A percentile compares a stretch with the other conserved stretches of the same genome.
phyloP scores from a whole-genome alignment of 2,797 vertebrate genomes.

The Moxostoma hubbsi region DNA sequence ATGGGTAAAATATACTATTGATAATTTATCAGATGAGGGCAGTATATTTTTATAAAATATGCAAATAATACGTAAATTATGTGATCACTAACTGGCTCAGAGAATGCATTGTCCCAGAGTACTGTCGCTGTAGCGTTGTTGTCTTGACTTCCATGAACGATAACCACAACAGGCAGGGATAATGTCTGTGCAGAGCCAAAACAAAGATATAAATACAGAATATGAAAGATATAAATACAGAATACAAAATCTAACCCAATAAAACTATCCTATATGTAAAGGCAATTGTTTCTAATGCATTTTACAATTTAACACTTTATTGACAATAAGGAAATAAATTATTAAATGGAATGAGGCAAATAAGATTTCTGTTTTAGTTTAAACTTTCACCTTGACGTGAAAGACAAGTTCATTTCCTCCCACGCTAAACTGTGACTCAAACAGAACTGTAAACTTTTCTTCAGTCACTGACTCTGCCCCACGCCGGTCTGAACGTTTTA shows the following conservation, averaged over 20 bases:
- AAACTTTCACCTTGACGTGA: constrained; percentile 87
- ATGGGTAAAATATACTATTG: neutral
- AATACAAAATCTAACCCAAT: neutral
- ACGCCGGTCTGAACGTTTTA: constrained; percentile 92
- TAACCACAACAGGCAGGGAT: constrained; percentile 94
- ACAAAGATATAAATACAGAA: too few relatives aligned
- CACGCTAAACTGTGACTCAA: constrained; percentile 95
- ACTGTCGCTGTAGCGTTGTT: constrained; percentile 95
- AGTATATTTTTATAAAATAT: neutral
- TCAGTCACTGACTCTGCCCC: constrained; percentile 95
- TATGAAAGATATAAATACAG: neutral
- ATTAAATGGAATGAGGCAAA: neutral
- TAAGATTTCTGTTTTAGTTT: neutral
- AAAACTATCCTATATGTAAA: too few relatives aligned
- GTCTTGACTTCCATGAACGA: constrained; percentile 96
- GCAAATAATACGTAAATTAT: constrained; percentile 2
- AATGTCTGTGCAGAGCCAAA: constrained; percentile 77
- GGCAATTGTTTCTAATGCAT: too few relatives aligned
- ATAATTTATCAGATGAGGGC: neutral
- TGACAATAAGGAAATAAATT: neutral
- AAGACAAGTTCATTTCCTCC: constrained; percentile 96
- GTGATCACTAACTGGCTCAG: constrained; percentile 85
- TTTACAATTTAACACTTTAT: too few relatives aligned
- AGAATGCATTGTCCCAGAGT: constrained; percentile 96
- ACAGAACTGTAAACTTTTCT: constrained; percentile 95